Evolutionary conservation across 2,113 vertebrate species (phyloP).

Genomic region (Elachura formosa): DNA sequence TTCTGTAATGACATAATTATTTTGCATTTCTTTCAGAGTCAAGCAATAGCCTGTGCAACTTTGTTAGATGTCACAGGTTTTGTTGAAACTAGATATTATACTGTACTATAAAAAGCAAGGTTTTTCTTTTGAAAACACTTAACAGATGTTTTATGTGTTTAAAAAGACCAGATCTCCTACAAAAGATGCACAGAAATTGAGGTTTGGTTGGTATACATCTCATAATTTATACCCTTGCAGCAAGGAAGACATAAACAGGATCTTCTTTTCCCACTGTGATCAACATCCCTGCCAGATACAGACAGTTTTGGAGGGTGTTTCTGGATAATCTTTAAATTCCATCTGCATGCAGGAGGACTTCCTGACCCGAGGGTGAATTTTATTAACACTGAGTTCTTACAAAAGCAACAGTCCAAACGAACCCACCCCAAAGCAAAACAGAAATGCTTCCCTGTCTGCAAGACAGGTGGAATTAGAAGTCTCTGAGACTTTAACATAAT

Average conservation of each 20-base stretch:
- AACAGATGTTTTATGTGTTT: neutral
- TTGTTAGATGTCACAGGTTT: neutral
- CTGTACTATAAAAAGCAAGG: neutral
- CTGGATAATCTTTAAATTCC: constrained; percentile 41
- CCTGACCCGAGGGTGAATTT: constrained; percentile 32
- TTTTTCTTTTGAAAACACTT: constrained; percentile 36
- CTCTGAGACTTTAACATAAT: neutral
- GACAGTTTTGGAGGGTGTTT: neutral
- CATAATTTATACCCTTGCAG: neutral
- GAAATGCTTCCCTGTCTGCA: neutral
- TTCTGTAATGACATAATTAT: constrained; percentile 6
- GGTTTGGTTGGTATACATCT: neutral
- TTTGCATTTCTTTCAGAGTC: constrained; percentile 1
- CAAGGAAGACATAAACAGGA: constrained; percentile 19
- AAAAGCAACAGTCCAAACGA: neutral
- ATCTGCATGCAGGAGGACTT: constrained; percentile 46
- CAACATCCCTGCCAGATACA: neutral
- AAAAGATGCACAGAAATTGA: neutral
- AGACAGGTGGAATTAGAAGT: neutral
- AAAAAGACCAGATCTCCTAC: neutral
- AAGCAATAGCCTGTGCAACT: neutral
- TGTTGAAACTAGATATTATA: constrained; percentile 10
- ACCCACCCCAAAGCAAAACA: neutral
- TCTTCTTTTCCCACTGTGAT: neutral
- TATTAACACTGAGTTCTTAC: neutral